phyloP scores from a whole-genome alignment of 2,113 vertebrate genomes.

The Ceratotherium simum region DNA sequence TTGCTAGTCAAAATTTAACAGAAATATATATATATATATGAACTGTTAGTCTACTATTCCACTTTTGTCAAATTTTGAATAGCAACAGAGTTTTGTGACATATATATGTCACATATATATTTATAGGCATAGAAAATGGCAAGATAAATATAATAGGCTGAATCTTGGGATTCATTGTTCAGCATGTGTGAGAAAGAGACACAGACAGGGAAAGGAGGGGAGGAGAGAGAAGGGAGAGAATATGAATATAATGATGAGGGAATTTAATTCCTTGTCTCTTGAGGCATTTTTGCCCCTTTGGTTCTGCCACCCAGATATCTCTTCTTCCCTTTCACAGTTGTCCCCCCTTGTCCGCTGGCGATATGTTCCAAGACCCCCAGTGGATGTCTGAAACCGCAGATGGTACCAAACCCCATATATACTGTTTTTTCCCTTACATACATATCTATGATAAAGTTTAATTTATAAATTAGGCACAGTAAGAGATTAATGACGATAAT shows the following conservation, averaged over 20 bases:
- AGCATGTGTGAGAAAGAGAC: not conserved
- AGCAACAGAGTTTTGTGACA: too few relatives aligned
- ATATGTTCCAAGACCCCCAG: too few relatives aligned
- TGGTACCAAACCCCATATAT: too few relatives aligned
- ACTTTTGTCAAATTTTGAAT: too few relatives aligned
- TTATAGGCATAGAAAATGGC: not conserved
- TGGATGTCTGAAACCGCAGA: too few relatives aligned
- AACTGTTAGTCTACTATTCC: too few relatives aligned
- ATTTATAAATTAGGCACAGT: too few relatives aligned
- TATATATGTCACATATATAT: not conserved
- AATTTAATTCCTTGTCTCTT: not conserved
- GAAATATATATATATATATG: not conserved
- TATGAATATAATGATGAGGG: not conserved
- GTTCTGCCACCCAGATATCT: not conserved
- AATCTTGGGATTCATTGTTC: not conserved
- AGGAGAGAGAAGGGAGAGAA: fast-evolving
- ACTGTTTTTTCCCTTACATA: too few relatives aligned
- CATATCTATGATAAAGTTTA: too few relatives aligned
- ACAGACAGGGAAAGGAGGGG: too few relatives aligned
- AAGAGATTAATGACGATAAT: too few relatives aligned
- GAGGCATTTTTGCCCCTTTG: not conserved
- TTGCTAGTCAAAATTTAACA: not conserved
- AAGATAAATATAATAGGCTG: not conserved
- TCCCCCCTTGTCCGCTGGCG: too few relatives aligned
- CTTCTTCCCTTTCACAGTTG: not conserved